Evolutionary conservation across 2,113 vertebrate genomes (phyloP).

Genomic region (Myanophis thanlyinensis): DNA sequence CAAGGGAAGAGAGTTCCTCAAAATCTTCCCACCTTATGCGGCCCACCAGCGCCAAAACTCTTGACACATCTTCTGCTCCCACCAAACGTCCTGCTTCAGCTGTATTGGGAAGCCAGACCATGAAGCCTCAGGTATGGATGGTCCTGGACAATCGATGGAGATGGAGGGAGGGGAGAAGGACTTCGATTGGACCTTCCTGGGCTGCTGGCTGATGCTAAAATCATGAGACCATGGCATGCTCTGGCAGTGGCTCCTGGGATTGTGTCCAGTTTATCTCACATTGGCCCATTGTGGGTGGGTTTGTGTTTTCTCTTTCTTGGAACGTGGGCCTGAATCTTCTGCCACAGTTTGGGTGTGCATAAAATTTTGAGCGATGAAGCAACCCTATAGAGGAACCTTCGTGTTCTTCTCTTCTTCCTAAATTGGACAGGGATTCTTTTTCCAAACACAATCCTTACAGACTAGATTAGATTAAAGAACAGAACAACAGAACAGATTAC

Average conservation of each 20-base stretch:
- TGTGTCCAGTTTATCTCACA: background rate
- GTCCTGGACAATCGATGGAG: background rate
- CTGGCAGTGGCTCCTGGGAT: background rate
- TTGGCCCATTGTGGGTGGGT: background rate
- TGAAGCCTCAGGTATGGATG: background rate
- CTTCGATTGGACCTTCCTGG: background rate
- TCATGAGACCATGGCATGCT: background rate
- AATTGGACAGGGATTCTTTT: background rate
- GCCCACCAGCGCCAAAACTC: background rate
- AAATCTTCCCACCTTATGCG: fast-evolving
- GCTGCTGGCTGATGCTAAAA: background rate
- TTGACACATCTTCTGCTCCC: background rate
- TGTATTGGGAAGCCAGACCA: background rate
- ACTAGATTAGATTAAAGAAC: background rate
- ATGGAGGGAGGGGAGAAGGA: background rate
- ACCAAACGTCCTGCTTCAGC: background rate
- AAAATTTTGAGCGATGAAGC: background rate
- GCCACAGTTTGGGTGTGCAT: background rate
- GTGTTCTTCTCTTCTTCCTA: background rate
- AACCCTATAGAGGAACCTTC: background rate
- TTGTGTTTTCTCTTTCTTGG: background rate
- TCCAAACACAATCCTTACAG: background rate
- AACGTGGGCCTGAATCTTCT: background rate
- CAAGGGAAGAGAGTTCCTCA: fast-evolving
- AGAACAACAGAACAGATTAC: no score